These are phyloP conservation scores for Oceanites oceanicus DNA, from an alignment of 2,113 vertebrate species.

Conservation along the genomic window DNA sequence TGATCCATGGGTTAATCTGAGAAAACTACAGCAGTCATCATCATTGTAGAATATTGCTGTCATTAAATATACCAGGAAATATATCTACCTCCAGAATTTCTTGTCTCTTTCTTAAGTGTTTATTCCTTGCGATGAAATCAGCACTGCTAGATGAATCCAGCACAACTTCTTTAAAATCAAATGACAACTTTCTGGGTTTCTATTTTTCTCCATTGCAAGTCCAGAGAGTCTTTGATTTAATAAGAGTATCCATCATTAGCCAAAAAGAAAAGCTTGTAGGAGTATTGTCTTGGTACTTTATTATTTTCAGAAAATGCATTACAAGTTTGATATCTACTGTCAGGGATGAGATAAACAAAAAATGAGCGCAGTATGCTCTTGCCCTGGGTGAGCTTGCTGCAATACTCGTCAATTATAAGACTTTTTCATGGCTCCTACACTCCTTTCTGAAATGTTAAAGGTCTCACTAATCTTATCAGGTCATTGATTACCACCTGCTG, in stretches of 20 bases:
- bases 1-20: not conserved
- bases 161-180: not conserved
- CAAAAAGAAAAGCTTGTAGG: not conserved
- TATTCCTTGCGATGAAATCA: not conserved
- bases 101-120: not conserved
- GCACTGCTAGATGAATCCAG: not conserved
- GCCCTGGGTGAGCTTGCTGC: not conserved
- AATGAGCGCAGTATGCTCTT: not conserved
- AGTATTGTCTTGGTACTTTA: not conserved
- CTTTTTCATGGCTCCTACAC: constrained; percentile 45
- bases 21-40: not conserved
- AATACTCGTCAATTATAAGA: constrained; percentile 43
- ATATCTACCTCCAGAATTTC: not conserved
- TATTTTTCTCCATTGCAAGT: constrained; percentile 10
- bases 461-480: constrained; percentile 76
- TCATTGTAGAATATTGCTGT: not conserved
- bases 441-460: constrained; percentile 65
- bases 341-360: constrained; percentile 42
- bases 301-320: constrained; percentile 54
- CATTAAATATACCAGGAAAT: not conserved
- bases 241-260: not conserved
- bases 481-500: constrained; percentile 76
- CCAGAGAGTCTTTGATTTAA: constrained; percentile 6
- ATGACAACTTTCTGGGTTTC: not conserved
- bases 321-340: constrained; percentile 26